phyloP scores from a whole-genome alignment of 2,888 invertebrate genomes.

The Cynaeus angustus region DNA sequence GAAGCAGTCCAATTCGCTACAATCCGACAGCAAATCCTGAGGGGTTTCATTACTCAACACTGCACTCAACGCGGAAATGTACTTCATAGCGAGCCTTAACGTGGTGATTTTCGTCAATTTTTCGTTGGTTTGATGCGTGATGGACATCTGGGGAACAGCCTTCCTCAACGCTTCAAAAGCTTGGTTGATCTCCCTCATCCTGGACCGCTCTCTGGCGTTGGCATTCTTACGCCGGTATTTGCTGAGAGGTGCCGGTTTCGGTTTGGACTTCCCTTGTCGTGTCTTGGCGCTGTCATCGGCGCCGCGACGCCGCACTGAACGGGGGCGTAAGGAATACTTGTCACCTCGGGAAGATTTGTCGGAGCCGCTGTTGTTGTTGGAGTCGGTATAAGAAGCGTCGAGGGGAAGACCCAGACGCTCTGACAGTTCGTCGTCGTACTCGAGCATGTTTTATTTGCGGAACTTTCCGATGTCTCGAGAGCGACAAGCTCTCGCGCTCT shows the following conservation, averaged over 20 bases:
- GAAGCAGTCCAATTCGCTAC: conserved; percentile 70
- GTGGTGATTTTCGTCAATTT: conserved; percentile 82
- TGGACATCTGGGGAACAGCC: conserved; percentile 73
- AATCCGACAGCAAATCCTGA: conserved; percentile 65
- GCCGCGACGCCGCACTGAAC: conserved; percentile 62
- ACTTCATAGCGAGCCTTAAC: conserved; percentile 79
- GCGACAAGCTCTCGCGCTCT: conserved; percentile 23
- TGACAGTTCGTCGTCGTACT: conserved; percentile 67
- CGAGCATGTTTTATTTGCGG: conserved; percentile 59
- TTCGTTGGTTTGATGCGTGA: conserved; percentile 70
- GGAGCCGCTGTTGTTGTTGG: conserved; percentile 68
- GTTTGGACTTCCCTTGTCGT: conserved; percentile 63
- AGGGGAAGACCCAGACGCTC: conserved; percentile 66
- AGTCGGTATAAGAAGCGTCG: conserved; percentile 63
- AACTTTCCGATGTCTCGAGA: conserved; percentile 22
- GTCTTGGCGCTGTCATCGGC: conserved; percentile 48
- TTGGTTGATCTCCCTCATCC: conserved; percentile 81
- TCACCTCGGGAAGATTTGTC: conserved; percentile 63
- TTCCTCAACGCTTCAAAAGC: conserved; percentile 78
- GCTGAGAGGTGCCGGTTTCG: conserved; percentile 75
- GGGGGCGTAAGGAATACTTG: conserved; percentile 70
- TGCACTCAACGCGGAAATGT: conserved; percentile 74
- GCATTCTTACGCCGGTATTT: conserved; percentile 82
- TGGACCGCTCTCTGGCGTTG: conserved; percentile 78
- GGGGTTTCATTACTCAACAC: conserved; percentile 62